Conservation (phyloP, 2,113 vertebrate species). For the Thomomys bottae region DNA sequence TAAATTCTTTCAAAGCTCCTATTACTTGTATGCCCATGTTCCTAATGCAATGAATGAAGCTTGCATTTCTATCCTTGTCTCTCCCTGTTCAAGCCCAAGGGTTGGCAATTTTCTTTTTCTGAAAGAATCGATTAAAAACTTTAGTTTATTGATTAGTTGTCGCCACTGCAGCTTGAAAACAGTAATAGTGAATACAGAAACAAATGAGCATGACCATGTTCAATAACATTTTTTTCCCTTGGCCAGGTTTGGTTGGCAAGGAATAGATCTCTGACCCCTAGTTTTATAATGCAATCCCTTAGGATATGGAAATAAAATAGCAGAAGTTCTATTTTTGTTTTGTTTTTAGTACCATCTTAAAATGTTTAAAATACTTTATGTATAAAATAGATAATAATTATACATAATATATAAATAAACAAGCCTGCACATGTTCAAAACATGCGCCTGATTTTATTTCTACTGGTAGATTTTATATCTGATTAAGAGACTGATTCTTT, state of each 20-base stretch:
- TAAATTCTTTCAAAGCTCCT: not conserved
- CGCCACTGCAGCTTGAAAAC: conserved; percentile 2
- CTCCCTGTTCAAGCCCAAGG: not conserved
- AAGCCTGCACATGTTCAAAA: not conserved
- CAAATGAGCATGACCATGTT: not conserved
- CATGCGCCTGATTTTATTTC: conserved; percentile 1
- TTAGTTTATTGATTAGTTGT: not conserved
- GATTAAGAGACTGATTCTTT: not conserved
- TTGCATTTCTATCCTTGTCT: not conserved
- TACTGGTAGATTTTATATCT: conserved; percentile 12
- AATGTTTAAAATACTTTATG: too few relatives aligned
- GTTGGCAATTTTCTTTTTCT: not conserved
- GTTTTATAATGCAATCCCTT: not conserved
- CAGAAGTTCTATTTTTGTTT: conserved; percentile 16
- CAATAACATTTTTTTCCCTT: not conserved
- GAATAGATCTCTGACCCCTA: not conserved
- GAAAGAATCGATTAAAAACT: not conserved
- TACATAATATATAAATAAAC: not conserved
- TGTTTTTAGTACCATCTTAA: not conserved
- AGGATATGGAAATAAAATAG: not conserved
- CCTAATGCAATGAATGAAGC: not conserved
- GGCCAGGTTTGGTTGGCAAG: not conserved
- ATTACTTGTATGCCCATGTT: not conserved
- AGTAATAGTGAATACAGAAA: not conserved
- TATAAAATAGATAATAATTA: too few relatives aligned